Conservation (phyloP, 2,797 vertebrate genomes). For the Alfaro cultratus region DNA sequence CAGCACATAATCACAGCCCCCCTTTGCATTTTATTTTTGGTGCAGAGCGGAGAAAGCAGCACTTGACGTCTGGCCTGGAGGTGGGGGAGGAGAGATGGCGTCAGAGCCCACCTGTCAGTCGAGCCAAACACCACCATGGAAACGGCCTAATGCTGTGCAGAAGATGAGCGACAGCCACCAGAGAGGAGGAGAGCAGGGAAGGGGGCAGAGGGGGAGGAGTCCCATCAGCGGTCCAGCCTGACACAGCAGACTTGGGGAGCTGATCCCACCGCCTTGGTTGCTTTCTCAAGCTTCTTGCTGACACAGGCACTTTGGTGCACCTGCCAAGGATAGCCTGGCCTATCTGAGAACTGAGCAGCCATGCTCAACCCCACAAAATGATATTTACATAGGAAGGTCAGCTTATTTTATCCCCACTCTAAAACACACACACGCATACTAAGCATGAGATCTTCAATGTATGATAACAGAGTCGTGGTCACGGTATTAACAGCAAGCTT, state of each 20-base stretch:
- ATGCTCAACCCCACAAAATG: constrained; percentile 41
- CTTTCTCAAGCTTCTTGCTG: constrained; percentile 65
- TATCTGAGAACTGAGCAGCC: constrained; percentile 38
- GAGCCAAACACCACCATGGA: constrained; percentile 81
- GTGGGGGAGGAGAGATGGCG: constrained; percentile 54
- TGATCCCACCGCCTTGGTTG: constrained; percentile 58
- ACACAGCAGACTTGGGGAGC: constrained; percentile 63
- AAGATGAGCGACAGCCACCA: constrained; percentile 72
- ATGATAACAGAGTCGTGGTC: not conserved
- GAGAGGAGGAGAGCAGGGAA: constrained; percentile 20
- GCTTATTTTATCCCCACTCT: constrained; percentile 7
- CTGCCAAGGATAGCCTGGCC: constrained; percentile 61
- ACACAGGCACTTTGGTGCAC: constrained; percentile 64
- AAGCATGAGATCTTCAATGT: not conserved
- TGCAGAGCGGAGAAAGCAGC: constrained; percentile 65
- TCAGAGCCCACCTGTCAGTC: constrained; percentile 79
- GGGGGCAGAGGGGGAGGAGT: constrained; percentile 25
- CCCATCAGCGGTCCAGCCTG: constrained; percentile 53
- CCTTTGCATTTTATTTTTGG: constrained; percentile 63
- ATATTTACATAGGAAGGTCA: constrained; percentile 54
- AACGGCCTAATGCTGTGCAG: constrained; percentile 69
- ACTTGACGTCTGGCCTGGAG: constrained; percentile 67
- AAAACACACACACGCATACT: constrained; percentile 20
- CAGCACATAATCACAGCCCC: constrained; percentile 45
- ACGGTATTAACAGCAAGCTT: not conserved